A percentile compares a stretch with the other conserved stretches of the same genome.
Conservation (phyloP, 2,797 vertebrate species). For the Coregonus ussuriensis region DNA sequence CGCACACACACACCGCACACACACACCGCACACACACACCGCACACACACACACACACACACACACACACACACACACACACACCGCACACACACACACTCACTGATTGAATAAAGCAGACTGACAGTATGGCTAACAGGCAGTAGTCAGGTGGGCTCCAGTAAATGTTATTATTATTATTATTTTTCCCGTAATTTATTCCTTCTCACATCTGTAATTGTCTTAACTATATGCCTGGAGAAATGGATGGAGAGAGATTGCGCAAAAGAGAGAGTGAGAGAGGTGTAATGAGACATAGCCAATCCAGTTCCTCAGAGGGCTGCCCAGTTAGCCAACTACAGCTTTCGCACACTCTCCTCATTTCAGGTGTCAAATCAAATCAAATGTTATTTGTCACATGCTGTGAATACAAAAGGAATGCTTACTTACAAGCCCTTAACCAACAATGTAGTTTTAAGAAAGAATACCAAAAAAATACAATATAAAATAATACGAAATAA, state of each 20-base stretch:
- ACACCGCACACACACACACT: conserved; percentile 9
- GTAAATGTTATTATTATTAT: conserved; percentile 34
- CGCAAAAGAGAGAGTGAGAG: background rate
- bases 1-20: conserved; percentile 22
- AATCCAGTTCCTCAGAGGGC: conserved; percentile 30
- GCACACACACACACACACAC: background rate
- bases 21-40: background rate
- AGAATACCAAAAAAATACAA: too few relatives aligned
- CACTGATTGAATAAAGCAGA: conserved; percentile 44
- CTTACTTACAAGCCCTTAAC: too few relatives aligned
- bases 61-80: conserved; percentile 6
- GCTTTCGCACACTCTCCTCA: conserved; percentile 21
- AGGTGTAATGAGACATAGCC: conserved; percentile 19
- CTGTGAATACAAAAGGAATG: too few relatives aligned
- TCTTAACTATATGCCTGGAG: conserved; percentile 29
- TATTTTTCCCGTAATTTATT: conserved; percentile 51
- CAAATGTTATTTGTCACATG: too few relatives aligned
- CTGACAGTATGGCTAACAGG: background rate
- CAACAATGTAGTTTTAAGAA: too few relatives aligned
- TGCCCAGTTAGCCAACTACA: conserved; percentile 14
- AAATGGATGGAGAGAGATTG: conserved; percentile 8
- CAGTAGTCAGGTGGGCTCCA: conserved; percentile 9
- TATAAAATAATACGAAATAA: too few relatives aligned
- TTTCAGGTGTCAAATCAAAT: conserved; percentile 2
- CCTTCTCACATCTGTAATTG: conserved; percentile 30